Evolutionary conservation across 2,113 vertebrate genomes (phyloP).

Genomic region (Nansenia antarctica): DNA sequence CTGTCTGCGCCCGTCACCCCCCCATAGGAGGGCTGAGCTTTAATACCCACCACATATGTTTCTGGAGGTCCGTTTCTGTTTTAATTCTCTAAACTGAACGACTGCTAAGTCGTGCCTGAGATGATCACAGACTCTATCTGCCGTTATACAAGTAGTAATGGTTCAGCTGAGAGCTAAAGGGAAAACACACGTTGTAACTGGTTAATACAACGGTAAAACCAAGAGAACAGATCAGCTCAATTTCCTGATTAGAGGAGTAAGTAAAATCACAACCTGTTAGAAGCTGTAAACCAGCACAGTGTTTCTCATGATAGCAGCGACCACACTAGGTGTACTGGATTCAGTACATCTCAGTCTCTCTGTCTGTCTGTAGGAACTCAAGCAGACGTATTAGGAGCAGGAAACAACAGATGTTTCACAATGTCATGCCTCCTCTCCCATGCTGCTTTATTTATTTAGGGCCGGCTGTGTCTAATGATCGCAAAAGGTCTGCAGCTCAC

Average conservation of each 20-base stretch:
- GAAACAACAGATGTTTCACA: neutral
- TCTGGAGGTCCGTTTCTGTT: constrained; percentile 37
- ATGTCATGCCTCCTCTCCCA: neutral
- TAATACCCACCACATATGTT: constrained; percentile 43
- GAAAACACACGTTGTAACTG: neutral
- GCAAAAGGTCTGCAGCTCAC: no score
- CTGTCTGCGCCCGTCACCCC: constrained; percentile 43
- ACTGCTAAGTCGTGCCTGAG: constrained; percentile 7
- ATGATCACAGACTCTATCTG: neutral
- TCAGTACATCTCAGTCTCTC: no score
- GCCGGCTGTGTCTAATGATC: no score
- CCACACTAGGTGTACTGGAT: no score
- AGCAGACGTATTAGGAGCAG: no score
- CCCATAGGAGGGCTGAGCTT: constrained; percentile 31
- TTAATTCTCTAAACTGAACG: constrained; percentile 37
- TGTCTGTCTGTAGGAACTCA: no score
- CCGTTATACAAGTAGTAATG: neutral
- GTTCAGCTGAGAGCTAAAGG: neutral
- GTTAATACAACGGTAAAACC: neutral
- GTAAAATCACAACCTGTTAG: no score
- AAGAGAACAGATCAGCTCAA: neutral
- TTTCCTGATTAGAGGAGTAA: no score
- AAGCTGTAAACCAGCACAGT: no score
- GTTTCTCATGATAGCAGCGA: no score
- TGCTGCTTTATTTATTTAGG: no score